phyloP scores from a whole-genome alignment of 1,140 invertebrate species.

The Asobara japonica region DNA sequence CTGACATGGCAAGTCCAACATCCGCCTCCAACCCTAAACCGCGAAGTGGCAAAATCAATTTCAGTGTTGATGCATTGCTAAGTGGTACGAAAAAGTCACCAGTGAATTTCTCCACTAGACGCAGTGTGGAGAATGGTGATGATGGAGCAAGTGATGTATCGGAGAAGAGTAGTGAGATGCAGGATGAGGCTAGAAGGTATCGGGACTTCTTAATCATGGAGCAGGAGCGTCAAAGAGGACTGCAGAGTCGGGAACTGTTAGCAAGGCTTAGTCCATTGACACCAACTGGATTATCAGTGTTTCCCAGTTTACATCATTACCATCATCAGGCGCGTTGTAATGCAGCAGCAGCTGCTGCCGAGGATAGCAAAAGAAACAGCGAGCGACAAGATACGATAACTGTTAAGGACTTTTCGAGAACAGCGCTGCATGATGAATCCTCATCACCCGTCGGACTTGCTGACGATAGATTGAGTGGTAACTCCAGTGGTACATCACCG shows the following conservation, averaged over 20 bases:
- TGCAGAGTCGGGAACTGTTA: slow-evolving; percentile 57
- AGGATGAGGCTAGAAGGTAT: slow-evolving; percentile 56
- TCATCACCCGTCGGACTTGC: slow-evolving; percentile 48
- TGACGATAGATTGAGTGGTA: slow-evolving; percentile 30
- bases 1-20: slow-evolving; percentile 59
- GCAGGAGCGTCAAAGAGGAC: slow-evolving; percentile 49
- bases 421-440: slow-evolving; percentile 52
- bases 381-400: slow-evolving; percentile 53
- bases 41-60: slow-evolving; percentile 63
- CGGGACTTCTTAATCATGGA: slow-evolving; percentile 54
- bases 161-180: slow-evolving; percentile 41
- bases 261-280: slow-evolving; percentile 58
- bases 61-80: slow-evolving; percentile 62
- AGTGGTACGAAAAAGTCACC: slow-evolving; percentile 60
- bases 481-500: slow-evolving; percentile 24
- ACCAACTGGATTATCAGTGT: slow-evolving; percentile 27
- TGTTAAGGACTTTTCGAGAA: slow-evolving; percentile 59
- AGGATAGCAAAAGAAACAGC: not conserved
- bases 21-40: slow-evolving; percentile 61
- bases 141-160: slow-evolving; percentile 27
- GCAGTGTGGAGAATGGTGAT: slow-evolving; percentile 15
- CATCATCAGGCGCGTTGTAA: slow-evolving; percentile 26
- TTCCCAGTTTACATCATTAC: slow-evolving; percentile 33
- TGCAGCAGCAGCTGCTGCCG: not conserved
- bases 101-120: slow-evolving; percentile 23